Conservation (phyloP, 2,113 vertebrate species). For the Hyla sarda region DNA sequence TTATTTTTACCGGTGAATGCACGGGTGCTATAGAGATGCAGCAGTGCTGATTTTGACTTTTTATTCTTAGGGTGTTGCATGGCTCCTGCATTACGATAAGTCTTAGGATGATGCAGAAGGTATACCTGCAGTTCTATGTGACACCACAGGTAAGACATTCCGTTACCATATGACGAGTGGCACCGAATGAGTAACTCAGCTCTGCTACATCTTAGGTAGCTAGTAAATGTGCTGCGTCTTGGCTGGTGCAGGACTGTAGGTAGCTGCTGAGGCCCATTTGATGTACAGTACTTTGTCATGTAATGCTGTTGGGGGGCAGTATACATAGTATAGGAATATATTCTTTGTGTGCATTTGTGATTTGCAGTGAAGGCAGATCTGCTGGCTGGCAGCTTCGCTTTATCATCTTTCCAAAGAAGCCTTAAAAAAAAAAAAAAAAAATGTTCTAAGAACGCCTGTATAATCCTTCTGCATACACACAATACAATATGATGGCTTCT, state of each 20-base stretch:
- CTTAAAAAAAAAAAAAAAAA: too few species aligned
- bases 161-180: not conserved
- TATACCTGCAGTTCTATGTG: not conserved
- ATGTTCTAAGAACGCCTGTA: not conserved
- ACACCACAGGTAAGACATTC: not conserved
- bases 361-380: conserved; percentile 15
- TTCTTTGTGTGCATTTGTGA: conserved; percentile 29
- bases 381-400: not conserved
- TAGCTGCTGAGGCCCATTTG: not conserved
- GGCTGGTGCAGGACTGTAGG: not conserved
- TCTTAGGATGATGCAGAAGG: not conserved
- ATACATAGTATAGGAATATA: conserved; percentile 27
- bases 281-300: conserved; percentile 7
- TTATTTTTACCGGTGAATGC: too few species aligned
- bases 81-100: too few species aligned
- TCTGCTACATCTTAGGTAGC: not conserved
- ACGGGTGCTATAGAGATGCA: not conserved
- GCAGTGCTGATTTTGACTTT: not conserved
- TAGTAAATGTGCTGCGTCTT: not conserved
- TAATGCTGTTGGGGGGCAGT: not conserved
- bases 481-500: not conserved
- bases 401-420: not conserved
- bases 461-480: not conserved
- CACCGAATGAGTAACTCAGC: not conserved
- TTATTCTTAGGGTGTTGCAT: too few species aligned